Evolutionary conservation across 2,113 vertebrate genomes (phyloP).

Genomic region (Pandion haliaetus): DNA sequence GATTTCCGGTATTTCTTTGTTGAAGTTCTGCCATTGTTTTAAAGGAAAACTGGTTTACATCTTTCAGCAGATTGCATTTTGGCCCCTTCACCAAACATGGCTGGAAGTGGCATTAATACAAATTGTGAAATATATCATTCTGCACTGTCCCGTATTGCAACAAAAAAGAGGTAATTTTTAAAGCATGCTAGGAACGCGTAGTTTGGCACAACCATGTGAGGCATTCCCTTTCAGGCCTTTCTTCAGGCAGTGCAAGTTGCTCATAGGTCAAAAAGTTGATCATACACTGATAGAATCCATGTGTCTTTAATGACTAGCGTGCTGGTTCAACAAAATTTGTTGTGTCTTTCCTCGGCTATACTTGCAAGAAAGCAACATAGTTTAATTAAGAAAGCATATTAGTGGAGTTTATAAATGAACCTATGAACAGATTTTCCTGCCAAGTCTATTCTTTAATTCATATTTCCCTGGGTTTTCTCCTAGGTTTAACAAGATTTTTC

Average conservation of each 20-base stretch:
- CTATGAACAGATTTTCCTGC: neutral
- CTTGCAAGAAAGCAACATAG: neutral
- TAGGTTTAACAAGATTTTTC: neutral
- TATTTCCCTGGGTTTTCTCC: neutral
- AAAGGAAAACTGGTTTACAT: neutral
- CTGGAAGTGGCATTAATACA: neutral
- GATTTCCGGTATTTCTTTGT: neutral
- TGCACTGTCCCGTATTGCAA: neutral
- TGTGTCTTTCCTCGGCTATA: neutral
- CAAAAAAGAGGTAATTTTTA: neutral
- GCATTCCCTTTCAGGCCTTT: neutral
- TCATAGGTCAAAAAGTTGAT: neutral
- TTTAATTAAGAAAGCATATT: neutral
- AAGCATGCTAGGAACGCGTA: neutral
- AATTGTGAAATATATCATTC: neutral
- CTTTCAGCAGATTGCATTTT: neutral
- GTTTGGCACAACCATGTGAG: neutral
- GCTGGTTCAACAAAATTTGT: neutral
- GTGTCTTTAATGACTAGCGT: neutral
- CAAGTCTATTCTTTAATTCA: neutral
- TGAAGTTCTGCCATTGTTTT: neutral
- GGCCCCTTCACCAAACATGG: neutral
- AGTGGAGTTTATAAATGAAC: neutral
- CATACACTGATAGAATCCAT: neutral
- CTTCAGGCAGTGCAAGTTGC: neutral